Percentiles rank a stretch among this genome's conserved stretches.
These are phyloP conservation scores for Leucania comma DNA, from an alignment of 2,888 invertebrate genomes.

Conservation along the genomic window DNA sequence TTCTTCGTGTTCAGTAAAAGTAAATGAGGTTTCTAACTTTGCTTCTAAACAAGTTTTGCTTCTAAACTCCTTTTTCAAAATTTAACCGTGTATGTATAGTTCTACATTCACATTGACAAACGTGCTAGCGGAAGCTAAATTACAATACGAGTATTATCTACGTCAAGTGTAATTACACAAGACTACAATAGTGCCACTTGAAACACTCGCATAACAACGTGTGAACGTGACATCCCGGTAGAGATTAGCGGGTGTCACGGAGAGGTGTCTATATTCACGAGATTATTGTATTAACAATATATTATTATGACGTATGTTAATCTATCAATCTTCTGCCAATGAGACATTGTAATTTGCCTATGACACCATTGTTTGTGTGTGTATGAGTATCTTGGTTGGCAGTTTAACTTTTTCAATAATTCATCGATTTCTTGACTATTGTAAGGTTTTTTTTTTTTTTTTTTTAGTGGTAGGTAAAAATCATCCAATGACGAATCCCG, in stretches of 20 bases:
- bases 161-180: neutral
- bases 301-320: neutral
- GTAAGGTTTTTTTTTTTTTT: too few species aligned
- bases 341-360: neutral
- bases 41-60: too few species aligned
- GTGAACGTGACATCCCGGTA: neutral
- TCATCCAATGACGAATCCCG: too few species aligned
- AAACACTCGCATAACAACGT: neutral
- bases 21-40: too few species aligned
- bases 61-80: too few species aligned
- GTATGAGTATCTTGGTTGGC: neutral
- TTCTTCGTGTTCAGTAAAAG: too few species aligned
- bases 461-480: too few species aligned
- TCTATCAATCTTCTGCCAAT: neutral
- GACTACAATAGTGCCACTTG: neutral
- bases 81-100: too few species aligned
- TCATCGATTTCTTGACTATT: too few species aligned
- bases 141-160: neutral
- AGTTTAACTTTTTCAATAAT: neutral
- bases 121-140: too few species aligned
- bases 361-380: neutral
- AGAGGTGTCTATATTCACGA: neutral
- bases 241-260: neutral
- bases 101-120: too few species aligned
- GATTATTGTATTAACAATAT: conserved; percentile 4